Evolutionary conservation across 2,113 vertebrate genomes (phyloP).

Genomic region (Campylomormyrus tamandua): DNA sequence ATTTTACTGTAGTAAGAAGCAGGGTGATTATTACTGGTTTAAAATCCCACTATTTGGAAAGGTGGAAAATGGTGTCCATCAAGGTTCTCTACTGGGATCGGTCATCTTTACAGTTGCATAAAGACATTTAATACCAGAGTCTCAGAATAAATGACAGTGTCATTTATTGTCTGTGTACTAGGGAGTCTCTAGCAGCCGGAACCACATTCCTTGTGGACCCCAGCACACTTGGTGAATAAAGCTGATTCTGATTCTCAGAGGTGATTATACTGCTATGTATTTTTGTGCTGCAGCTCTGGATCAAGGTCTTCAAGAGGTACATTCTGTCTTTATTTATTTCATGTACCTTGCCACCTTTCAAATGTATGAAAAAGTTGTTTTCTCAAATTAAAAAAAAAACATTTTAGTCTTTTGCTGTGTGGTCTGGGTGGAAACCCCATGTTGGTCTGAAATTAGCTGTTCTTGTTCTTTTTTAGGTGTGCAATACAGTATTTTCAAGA

Average conservation of each 20-base stretch:
- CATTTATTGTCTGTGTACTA: too few species aligned
- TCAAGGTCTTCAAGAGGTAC: not conserved
- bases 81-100: not conserved
- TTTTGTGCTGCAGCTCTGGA: not conserved
- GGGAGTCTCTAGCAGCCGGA: too few species aligned
- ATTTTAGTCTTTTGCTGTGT: not conserved
- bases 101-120: not conserved
- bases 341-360: not conserved
- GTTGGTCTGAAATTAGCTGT: not conserved
- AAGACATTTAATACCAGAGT: not conserved
- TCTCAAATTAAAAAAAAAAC: not conserved
- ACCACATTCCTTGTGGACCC: too few species aligned
- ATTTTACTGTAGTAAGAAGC: not conserved
- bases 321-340: not conserved
- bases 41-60: not conserved
- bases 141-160: too few species aligned
- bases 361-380: not conserved
- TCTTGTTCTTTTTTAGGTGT: not conserved
- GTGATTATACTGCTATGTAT: not conserved
- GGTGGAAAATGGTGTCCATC: not conserved
- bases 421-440: not conserved
- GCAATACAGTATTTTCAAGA: not conserved
- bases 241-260: not conserved
- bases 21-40: not conserved
- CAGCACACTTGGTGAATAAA: too few species aligned